Conservation (phyloP, 2,113 vertebrate genomes). For the Brienomyrus longianalis region DNA sequence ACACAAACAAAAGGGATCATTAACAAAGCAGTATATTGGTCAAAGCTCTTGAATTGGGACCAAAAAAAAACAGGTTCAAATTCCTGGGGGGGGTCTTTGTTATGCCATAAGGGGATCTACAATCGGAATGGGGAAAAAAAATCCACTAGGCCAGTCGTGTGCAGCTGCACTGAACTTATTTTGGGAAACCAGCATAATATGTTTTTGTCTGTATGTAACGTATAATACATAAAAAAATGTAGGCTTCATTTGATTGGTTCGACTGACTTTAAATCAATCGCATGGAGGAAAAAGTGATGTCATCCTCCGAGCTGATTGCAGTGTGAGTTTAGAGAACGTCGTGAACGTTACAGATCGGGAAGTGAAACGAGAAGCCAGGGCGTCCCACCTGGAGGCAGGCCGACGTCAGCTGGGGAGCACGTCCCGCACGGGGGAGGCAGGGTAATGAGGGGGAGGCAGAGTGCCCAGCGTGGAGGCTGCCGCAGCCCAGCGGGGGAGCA, state of each 20-base stretch:
- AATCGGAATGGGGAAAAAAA: not conserved
- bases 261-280: not conserved
- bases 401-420: conserved; percentile 4
- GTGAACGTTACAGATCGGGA: not conserved
- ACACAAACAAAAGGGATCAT: conserved; percentile 27
- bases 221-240: not conserved
- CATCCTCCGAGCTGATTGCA: conserved; percentile 4
- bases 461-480: conserved; percentile 1
- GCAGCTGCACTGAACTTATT: not conserved
- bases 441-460: conserved; percentile 33
- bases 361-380: conserved; percentile 1
- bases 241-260: not conserved
- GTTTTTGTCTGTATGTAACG: not conserved
- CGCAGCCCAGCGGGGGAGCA: conserved; percentile 5
- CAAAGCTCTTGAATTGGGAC: not conserved
- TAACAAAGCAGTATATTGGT: conserved; percentile 23
- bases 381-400: not conserved
- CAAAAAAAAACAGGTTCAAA: not conserved
- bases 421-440: not conserved
- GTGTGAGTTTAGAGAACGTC: not conserved
- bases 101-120: not conserved
- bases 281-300: not conserved
- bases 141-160: not conserved
- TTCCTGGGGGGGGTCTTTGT: not conserved
- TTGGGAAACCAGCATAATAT: not conserved